Percentiles rank a stretch among this genome's conserved stretches.
Conservation (phyloP, 2,113 vertebrate species). For the Ceyx melanurus region DNA sequence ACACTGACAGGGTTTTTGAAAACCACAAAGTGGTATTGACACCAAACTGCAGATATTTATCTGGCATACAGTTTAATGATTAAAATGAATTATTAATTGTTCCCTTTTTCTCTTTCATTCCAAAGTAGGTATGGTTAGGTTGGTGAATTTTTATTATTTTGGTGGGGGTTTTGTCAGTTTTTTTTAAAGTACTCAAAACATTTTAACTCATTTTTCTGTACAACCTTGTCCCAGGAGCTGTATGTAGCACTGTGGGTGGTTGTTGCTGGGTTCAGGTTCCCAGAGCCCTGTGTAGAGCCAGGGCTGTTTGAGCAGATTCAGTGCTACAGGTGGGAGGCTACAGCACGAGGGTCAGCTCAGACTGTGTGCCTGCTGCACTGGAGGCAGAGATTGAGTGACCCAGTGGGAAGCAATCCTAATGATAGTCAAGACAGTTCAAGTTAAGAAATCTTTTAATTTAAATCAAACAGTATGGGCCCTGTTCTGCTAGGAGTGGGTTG, state of each 20-base stretch:
- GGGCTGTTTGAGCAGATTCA: background rate
- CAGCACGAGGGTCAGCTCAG: background rate
- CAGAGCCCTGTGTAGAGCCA: background rate
- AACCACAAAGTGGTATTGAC: background rate
- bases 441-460: slow-evolving; percentile 22
- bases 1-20: background rate
- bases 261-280: background rate
- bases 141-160: background rate
- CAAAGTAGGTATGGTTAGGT: background rate
- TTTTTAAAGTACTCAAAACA: background rate
- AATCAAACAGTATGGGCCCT: background rate
- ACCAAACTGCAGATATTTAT: background rate
- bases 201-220: background rate
- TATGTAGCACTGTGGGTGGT: background rate
- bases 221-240: rapidly evolving
- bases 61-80: background rate
- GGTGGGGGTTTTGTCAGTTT: background rate
- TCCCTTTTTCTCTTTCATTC: background rate
- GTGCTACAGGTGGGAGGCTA: background rate
- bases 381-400: background rate
- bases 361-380: background rate
- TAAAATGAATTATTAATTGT: background rate
- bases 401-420: background rate
- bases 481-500: background rate
- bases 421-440: background rate